Evolutionary conservation across 2,888 invertebrate species (phyloP), one percentile per base, ranked within the genome.

Genomic region (Leucoptera coffeella): DNA sequence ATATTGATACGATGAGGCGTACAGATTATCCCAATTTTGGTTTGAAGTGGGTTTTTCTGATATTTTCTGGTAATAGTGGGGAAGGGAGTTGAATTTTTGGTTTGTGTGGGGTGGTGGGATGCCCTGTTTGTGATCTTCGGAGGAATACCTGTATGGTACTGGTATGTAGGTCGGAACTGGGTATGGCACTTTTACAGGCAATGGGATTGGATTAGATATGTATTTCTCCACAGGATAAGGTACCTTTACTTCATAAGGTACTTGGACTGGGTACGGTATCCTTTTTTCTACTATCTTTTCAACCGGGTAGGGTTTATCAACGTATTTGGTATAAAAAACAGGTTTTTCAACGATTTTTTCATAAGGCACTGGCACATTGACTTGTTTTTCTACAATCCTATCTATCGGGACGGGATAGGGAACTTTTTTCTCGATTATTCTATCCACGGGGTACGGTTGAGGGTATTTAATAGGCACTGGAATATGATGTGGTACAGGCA

Each of bases 261-360:
- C 72, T 26, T 75, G 0, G 2, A 75, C 59, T 0, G 64, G 57
- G 27, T 60, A 60, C 22, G 48, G 74, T 7, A 67, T 56, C 32
- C 51, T 64, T 32, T 57, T 69, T 35, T 75, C 74, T 2, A 74
- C 49, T 14, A 75, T 52, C 30, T 73, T 64, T 4, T 76, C 75
- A 0, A 76, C 69, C 1, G 59, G 50, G 26, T 62, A 61, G 1
- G 75, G 73, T 38, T 57, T 60, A 22, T 62, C 57, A 1, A 62
- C 36, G 25, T 61, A 62, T 34, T 60, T 59, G 0, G 59, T 62
- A 1, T 74, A 55, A 1, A 64, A 51, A 1, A 77, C 64, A 2
- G 75, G 72, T 35, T 76, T 78, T 38, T 81, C 79, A 0, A 82
- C 71, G 15, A 80, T 53, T 38, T 57, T 67, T 9, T 22, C 12